Evolutionary conservation across 1,140 invertebrate species (phyloP).

Genomic region (Cyphomyrmex costatus): DNA sequence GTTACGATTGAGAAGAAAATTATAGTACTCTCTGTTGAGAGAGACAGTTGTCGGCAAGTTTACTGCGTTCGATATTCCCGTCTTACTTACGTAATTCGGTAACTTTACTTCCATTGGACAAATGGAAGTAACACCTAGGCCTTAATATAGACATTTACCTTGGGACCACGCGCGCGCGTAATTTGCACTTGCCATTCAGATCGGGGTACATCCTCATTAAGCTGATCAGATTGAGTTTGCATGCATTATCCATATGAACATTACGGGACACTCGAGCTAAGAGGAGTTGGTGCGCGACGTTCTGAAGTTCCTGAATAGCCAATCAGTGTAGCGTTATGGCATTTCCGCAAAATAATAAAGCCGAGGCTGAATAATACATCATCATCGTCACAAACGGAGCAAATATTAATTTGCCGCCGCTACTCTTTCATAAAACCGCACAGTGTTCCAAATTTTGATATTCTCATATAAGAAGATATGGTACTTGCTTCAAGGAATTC

Average conservation of each 20-base stretch:
- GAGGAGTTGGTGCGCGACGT: conserved; percentile 28
- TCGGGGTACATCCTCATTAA: conserved; percentile 76
- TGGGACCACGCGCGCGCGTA: conserved; percentile 60
- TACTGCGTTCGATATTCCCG: background rate
- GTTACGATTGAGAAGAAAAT: background rate
- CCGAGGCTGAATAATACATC: conserved; percentile 62
- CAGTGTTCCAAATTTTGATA: background rate
- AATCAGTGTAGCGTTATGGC: conserved; percentile 43
- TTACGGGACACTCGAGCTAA: conserved; percentile 47
- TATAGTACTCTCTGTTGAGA: background rate
- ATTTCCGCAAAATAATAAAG: conserved; percentile 57
- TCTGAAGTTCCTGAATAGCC: conserved; percentile 43
- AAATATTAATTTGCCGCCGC: conserved; percentile 29
- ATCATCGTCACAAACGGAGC: conserved; percentile 36
- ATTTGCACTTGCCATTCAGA: conserved; percentile 74
- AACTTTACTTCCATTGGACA: background rate
- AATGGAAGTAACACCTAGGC: conserved; percentile 37
- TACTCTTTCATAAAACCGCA: conserved; percentile 6
- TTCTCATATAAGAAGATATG: background rate
- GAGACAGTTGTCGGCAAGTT: background rate
- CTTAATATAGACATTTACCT: conserved; percentile 61
- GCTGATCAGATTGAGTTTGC: conserved; percentile 72
- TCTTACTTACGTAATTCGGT: conserved; percentile 14
- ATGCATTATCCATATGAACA: conserved; percentile 69
- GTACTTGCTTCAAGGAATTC: background rate